Evolutionary conservation across 2,113 vertebrate species (phyloP), one percentile per base, ranked within the genome.

Genomic region (Nanger granti): DNA sequence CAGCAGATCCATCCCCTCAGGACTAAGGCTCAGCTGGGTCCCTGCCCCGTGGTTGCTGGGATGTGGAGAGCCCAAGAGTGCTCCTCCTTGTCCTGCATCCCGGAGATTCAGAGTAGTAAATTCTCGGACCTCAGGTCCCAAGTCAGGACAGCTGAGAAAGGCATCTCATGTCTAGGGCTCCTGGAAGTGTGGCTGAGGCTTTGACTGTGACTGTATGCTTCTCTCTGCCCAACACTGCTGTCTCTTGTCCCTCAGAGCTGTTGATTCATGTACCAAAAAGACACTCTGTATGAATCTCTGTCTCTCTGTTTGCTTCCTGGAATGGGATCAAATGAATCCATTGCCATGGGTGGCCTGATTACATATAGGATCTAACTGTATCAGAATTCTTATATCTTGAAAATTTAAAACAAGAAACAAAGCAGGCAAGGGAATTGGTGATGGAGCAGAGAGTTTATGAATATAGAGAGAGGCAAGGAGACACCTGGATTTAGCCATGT

Each of bases 31-130:
- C 5, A 52, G 54, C 4, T 57, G 0, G 52, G 14, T 52, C 15
- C 9, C n/a, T 69, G 18, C 44, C 7, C 17, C 59, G 7, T 4
- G 7, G 6, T 11, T 26, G 3, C 12, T 20, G 34, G 79, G 62
- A n/a, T 4, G 3, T 34, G 24, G 57, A 37, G 6, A 79, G 3
- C 7, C 66, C 11, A 84, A 73, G 15, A 85, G n/a, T 10, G 0
- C 3, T 10, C 10, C 2, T 64, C 9, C 2, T 34, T 86, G 24
- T 66, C 31, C n/a, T 14, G 34, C 5, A 83, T 54, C 20, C 47
- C 8, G 12, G 11, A 55, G 24, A 4, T 3, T 5, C 1, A 29
- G 1, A 8, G 5, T 1, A 14, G 31, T 18, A 52, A 88, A 62
- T 20, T 2, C 7, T 93, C 2, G 7, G 5, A 1, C 22, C 11